Evolutionary conservation across 2,797 vertebrate species (phyloP), one percentile per base, ranked within the genome.

Genomic region (Uromys caudimaculatus): DNA sequence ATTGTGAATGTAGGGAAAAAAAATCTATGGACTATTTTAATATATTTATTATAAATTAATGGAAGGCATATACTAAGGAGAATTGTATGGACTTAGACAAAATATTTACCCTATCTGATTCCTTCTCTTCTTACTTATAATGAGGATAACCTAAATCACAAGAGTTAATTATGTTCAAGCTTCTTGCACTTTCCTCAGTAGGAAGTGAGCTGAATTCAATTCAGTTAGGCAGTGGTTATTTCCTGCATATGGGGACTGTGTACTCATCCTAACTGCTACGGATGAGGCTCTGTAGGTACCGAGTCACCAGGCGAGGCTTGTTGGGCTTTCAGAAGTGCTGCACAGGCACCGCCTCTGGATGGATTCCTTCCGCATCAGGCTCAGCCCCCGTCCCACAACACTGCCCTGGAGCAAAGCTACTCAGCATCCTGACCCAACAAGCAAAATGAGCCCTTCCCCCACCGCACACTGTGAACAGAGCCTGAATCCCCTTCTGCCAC

Each of bases 151-250:
- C 85, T 89, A 95, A 87, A 71, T 77, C 64, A 73, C 6, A 92
- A 93, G 32, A 93, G 89, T 86, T 93, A 88, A 85, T 95, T 83
- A 94, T 3, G 5, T n/a, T 79, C 76, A 89, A 91, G 35, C 5
- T 21, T 84, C 23, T n/a, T 67, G 41, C 41, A 89, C 84, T 77
- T 94, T 95, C 92, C 90, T 95, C 95, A 79, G 50, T 47, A 54
- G 60, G 67, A 91, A 92, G 81, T 84, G 60, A 91, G 77, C 56
- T 38, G 50, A 75, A 83, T 85, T 73, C 54, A 90, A 52, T 90
- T 94, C 60, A 85, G 78, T 41, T 77, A 92, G 90, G 54, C 60
- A 64, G 41, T 62, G 52, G 47, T 50, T 92, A 81, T 86, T 95
- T 76, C 73, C n/a, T 95, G 83, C 23, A 89, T 41, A 14, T 0